A percentile compares a stretch with the other conserved stretches of the same genome.
phyloP scores from a whole-genome alignment of 1,140 invertebrate species.

The Cherax destructor region DNA sequence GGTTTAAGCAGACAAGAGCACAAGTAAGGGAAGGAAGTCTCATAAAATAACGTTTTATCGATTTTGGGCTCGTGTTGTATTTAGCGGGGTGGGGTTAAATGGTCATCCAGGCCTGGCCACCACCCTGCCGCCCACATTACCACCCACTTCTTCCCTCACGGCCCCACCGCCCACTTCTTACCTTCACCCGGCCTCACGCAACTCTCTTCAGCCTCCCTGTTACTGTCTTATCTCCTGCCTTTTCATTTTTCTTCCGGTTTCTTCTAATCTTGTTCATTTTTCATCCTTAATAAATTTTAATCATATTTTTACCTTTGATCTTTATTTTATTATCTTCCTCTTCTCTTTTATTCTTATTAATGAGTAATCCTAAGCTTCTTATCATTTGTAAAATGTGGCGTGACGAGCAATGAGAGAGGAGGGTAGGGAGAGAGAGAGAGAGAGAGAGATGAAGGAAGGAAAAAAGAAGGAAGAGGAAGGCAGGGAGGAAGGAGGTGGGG shows the following conservation, averaged over 20 bases:
- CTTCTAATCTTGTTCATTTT: neutral
- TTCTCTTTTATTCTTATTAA: conserved; percentile 14
- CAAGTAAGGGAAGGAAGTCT: neutral
- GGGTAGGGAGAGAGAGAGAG: neutral
- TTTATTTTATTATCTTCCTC: neutral
- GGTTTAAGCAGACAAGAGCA: neutral
- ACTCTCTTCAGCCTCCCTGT: conserved; percentile 4
- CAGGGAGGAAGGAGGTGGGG: too few species aligned
- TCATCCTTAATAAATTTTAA: neutral
- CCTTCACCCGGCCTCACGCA: too few species aligned
- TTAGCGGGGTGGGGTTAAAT: neutral
- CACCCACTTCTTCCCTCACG: neutral
- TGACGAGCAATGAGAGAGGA: neutral
- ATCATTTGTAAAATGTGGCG: too few species aligned
- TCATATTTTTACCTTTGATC: neutral
- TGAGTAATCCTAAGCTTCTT: too few species aligned
- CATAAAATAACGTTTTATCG: neutral
- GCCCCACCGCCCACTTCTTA: neutral
- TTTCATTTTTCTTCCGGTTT: neutral
- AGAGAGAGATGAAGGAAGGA: neutral
- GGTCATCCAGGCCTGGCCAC: neutral
- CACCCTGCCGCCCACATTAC: neutral
- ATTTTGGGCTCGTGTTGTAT: neutral
- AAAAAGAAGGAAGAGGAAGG: too few species aligned
- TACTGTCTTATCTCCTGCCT: neutral